phyloP scores from a whole-genome alignment of 2,113 vertebrate species.

The Thryonomys swinderianus region DNA sequence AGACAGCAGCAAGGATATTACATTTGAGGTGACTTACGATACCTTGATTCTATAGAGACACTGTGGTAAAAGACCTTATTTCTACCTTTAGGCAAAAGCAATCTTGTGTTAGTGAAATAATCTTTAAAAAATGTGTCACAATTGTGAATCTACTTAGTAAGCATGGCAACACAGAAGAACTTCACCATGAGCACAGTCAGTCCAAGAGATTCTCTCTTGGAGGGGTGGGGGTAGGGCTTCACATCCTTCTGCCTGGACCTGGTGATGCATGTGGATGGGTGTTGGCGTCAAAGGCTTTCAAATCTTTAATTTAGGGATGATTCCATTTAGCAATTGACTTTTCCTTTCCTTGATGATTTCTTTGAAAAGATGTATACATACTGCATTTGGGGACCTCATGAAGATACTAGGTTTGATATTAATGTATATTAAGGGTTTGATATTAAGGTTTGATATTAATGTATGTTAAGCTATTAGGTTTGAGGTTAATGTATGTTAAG shows the following conservation, averaged over 20 bases:
- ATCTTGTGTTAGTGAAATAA: not conserved
- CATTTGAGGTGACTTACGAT: not conserved
- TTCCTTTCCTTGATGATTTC: not conserved
- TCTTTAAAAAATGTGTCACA: not conserved
- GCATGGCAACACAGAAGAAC: not conserved
- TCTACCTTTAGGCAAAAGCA: conserved; percentile 4
- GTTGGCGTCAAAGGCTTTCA: not conserved
- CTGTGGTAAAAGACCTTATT: not conserved
- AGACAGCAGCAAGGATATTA: not conserved
- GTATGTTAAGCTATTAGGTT: not conserved
- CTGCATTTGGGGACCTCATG: not conserved
- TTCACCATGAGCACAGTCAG: not conserved
- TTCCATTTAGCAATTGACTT: not conserved
- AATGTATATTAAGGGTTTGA: not conserved
- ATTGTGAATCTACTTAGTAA: not conserved
- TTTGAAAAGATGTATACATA: not conserved
- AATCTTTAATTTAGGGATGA: not conserved
- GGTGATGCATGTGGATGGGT: not conserved
- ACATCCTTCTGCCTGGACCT: too few relatives aligned
- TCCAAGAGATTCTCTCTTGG: too few relatives aligned
- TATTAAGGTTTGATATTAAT: too few relatives aligned
- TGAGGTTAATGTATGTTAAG: not conserved
- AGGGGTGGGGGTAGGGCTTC: too few relatives aligned
- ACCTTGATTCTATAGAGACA: not conserved
- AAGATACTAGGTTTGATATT: not conserved